Percentiles rank a stretch among this genome's conserved stretches.
Evolutionary conservation across 2,797 vertebrate genomes (phyloP).

Genomic region (Myripristis murdjan): DNA sequence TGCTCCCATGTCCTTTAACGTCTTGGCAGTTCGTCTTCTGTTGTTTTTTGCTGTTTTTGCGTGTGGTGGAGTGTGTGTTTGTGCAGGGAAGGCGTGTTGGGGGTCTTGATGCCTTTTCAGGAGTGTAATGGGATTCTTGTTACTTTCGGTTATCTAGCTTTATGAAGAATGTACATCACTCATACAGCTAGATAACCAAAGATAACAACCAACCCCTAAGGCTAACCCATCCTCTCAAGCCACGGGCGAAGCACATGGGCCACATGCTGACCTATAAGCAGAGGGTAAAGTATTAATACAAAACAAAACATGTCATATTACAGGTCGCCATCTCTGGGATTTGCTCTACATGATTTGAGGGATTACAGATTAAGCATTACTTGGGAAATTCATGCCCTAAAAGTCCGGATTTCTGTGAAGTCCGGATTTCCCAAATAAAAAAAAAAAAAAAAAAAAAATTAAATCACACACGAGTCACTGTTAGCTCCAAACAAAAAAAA

Average conservation of each 20-base stretch:
- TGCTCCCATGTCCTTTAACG: slow-evolving; percentile 32
- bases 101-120: slow-evolving; percentile 86
- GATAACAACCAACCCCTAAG: slow-evolving; percentile 94
- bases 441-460: background rate
- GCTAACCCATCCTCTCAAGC: slow-evolving; percentile 79
- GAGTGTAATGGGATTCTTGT: slow-evolving; percentile 94
- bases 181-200: slow-evolving; percentile 99
- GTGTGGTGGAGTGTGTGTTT: slow-evolving; percentile 31
- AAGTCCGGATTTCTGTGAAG: too few species aligned
- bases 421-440: slow-evolving; percentile 5
- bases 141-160: slow-evolving; percentile 96
- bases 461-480: background rate
- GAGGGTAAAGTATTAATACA: slow-evolving; percentile 63
- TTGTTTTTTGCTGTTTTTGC: background rate
- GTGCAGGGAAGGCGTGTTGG: slow-evolving; percentile 35
- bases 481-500: slow-evolving; percentile 25
- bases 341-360: slow-evolving; percentile 11
- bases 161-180: slow-evolving; percentile 95
- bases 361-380: slow-evolving; percentile 11
- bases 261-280: slow-evolving; percentile 76
- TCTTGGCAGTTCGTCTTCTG: slow-evolving; percentile 38
- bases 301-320: slow-evolving; percentile 9
- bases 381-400: slow-evolving; percentile 4
- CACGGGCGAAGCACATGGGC: slow-evolving; percentile 51
- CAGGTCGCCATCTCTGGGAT: background rate